Evolutionary conservation across 2,888 invertebrate genomes (phyloP).

Genomic region (Deroplatys truncata): DNA sequence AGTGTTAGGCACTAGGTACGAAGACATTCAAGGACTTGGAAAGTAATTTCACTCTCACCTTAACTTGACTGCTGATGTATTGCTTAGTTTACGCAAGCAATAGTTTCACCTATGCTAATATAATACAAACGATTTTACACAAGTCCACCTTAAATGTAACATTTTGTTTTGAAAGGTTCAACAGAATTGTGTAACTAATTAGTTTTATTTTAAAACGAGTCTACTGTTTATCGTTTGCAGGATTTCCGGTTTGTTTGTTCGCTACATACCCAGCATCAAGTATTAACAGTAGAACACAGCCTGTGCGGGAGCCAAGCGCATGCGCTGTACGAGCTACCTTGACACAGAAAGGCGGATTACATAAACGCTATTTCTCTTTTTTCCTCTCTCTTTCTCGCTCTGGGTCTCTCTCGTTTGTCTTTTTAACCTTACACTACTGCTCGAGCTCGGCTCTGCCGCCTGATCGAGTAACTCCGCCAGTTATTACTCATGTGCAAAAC

Average conservation of each 20-base stretch:
- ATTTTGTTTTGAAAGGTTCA: too few species aligned
- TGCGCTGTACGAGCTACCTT: slow-evolving; percentile 17
- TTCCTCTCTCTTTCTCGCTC: background rate
- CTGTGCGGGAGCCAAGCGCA: background rate
- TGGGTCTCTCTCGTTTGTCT: slow-evolving; percentile 4
- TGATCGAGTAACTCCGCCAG: background rate
- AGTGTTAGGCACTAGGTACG: too few species aligned
- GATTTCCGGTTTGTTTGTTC: background rate
- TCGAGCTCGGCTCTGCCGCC: background rate
- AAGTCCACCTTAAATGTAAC: too few species aligned
- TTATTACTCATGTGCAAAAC: slow-evolving; percentile 3
- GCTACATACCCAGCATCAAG: background rate
- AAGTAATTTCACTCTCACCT: too few species aligned
- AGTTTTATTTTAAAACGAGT: too few species aligned
- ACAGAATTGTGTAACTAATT: too few species aligned
- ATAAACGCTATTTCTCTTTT: slow-evolving; percentile 17
- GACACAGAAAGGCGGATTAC: slow-evolving; percentile 23
- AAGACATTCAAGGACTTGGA: too few species aligned
- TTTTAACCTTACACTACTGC: background rate
- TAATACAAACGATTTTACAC: too few species aligned
- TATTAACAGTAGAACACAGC: background rate
- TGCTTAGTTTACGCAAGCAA: too few species aligned
- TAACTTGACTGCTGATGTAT: too few species aligned
- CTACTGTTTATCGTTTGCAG: too few species aligned
- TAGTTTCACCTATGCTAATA: too few species aligned